Percentiles rank a stretch among this genome's conserved stretches.
Evolutionary conservation across 2,888 invertebrate species (phyloP).

Genomic region (Diabrotica balteata): DNA sequence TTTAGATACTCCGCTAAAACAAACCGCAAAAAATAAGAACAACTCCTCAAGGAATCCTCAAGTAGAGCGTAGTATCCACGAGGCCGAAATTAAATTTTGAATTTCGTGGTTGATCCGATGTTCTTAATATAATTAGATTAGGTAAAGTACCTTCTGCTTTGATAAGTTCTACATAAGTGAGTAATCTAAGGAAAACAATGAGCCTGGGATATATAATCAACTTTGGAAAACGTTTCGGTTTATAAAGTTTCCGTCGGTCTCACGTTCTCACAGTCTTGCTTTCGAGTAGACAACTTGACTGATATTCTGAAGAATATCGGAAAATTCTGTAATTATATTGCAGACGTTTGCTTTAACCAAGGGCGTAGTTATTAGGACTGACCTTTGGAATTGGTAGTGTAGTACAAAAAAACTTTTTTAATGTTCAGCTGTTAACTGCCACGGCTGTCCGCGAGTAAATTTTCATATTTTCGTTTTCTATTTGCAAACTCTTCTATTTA

Average conservation of each 20-base stretch:
- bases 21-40: not conserved
- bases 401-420: too few species aligned
- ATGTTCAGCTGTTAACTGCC: too few species aligned
- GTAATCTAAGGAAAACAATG: constrained; percentile 40
- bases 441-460: too few species aligned
- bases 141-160: constrained; percentile 44
- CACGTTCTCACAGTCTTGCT: too few species aligned
- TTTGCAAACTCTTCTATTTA: too few species aligned
- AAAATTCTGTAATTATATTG: constrained; percentile 47
- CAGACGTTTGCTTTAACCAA: not conserved
- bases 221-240: constrained; percentile 43
- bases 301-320: constrained; percentile 15
- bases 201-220: constrained; percentile 43
- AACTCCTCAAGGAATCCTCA: constrained; percentile 5
- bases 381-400: too few species aligned
- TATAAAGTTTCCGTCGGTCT: constrained; percentile 34
- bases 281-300: constrained; percentile 7
- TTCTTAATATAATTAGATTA: constrained; percentile 40
- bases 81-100: constrained; percentile 28
- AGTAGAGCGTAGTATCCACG: not conserved
- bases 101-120: constrained; percentile 38
- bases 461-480: too few species aligned
- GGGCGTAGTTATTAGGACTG: not conserved
- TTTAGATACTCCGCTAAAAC: not conserved
- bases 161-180: constrained; percentile 42